phyloP scores from a whole-genome alignment of 2,888 invertebrate species.

The Lithosia quadra region DNA sequence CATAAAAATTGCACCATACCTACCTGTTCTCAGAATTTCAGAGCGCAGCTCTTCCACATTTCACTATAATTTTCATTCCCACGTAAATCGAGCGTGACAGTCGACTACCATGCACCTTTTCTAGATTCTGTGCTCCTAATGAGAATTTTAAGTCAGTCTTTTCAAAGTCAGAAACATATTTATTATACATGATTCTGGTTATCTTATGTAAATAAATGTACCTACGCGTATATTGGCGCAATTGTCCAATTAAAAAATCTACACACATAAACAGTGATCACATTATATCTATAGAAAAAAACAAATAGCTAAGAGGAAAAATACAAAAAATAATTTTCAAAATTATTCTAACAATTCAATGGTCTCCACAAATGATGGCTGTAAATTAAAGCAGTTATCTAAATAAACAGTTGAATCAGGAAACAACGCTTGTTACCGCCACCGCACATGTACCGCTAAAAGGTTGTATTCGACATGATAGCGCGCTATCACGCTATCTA shows the following conservation, averaged over 20 bases:
- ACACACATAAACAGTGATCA: no score
- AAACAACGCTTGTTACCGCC: constrained; percentile 29
- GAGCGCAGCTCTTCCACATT: neutral
- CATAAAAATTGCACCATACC: neutral
- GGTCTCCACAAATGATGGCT: constrained; percentile 9
- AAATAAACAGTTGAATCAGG: constrained; percentile 36
- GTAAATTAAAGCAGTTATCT: constrained; percentile 29
- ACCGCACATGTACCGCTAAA: constrained; percentile 28
- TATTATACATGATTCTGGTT: no score
- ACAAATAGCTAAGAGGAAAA: no score
- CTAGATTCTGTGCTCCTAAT: no score
- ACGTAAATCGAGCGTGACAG: neutral
- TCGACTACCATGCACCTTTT: no score
- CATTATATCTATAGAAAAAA: no score
- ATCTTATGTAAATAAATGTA: no score
- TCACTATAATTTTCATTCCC: neutral
- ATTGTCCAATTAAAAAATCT: no score
- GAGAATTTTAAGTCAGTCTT: no score
- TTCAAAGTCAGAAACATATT: neutral
- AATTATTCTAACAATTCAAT: neutral
- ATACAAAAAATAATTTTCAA: neutral
- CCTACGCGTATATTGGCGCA: no score
- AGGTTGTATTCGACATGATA: constrained; percentile 35
- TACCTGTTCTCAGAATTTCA: neutral
- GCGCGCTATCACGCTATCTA: constrained; percentile 39